Conservation (phyloP, 2,113 vertebrate genomes). For the Melanocharis versteri region DNA sequence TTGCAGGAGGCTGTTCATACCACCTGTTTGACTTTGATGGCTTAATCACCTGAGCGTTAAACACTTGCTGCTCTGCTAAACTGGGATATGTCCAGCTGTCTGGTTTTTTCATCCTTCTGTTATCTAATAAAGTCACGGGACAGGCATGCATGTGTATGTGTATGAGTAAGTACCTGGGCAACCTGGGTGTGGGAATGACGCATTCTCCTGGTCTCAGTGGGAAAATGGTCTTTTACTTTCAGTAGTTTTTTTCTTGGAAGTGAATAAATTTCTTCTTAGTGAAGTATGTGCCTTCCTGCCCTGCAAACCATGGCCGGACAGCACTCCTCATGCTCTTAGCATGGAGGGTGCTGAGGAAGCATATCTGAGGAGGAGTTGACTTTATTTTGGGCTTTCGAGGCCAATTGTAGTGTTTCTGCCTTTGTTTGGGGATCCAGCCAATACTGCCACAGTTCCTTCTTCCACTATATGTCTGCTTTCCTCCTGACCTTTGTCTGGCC, state of each 20-base stretch:
- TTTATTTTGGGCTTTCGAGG: not conserved
- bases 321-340: accelerated
- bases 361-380: not conserved
- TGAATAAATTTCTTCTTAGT: not conserved
- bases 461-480: not conserved
- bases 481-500: not conserved
- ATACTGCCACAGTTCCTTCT: not conserved
- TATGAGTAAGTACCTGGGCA: not conserved
- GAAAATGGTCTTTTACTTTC: not conserved
- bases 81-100: not conserved
- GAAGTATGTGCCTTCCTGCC: not conserved
- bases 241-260: not conserved
- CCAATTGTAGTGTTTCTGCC: not conserved
- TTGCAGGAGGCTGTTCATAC: not conserved
- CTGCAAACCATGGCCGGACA: not conserved
- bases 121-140: not conserved
- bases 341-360: not conserved
- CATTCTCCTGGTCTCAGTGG: accelerated
- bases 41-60: not conserved
- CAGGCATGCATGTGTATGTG: not conserved
- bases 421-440: not conserved
- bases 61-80: not conserved
- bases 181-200: not conserved
- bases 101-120: not conserved
- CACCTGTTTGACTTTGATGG: not conserved